These are phyloP conservation scores for Carassius auratus DNA, from an alignment of 2,113 vertebrate genomes.

Conservation along the genomic window DNA sequence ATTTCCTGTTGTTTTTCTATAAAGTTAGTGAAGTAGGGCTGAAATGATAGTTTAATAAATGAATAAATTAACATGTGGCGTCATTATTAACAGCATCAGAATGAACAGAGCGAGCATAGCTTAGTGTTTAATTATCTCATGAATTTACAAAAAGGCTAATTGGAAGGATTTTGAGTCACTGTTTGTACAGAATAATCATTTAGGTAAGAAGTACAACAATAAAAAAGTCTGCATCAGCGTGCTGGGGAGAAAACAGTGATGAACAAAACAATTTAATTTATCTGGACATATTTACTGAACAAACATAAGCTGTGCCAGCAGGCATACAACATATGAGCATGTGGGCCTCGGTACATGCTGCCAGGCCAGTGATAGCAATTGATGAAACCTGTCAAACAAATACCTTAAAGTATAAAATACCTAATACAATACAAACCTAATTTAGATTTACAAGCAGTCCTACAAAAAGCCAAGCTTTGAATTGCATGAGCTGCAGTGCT, in stretches of 20 bases:
- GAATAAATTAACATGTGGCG: constrained; percentile 59
- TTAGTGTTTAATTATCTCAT: constrained; percentile 63
- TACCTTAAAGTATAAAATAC: not conserved
- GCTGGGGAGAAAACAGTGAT: constrained; percentile 1
- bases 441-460: not conserved
- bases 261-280: not conserved
- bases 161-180: constrained; percentile 47
- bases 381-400: not conserved
- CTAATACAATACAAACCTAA: not conserved
- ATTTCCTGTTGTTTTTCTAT: constrained; percentile 41
- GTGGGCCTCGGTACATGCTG: not conserved
- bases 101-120: constrained; percentile 49
- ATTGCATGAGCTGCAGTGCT: not conserved
- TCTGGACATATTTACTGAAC: not conserved
- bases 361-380: not conserved
- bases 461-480: not conserved
- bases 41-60: constrained; percentile 56
- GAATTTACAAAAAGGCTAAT: constrained; percentile 57
- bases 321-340: not conserved
- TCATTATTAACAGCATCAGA: constrained; percentile 55
- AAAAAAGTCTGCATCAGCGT: not conserved
- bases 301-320: not conserved
- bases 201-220: not conserved
- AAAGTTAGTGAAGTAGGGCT: constrained; percentile 43
- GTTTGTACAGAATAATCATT: constrained; percentile 56